Base-by-base conservation (phyloP, 2,113 vertebrate genomes). In the Grammomys dolichurus region DNA sequence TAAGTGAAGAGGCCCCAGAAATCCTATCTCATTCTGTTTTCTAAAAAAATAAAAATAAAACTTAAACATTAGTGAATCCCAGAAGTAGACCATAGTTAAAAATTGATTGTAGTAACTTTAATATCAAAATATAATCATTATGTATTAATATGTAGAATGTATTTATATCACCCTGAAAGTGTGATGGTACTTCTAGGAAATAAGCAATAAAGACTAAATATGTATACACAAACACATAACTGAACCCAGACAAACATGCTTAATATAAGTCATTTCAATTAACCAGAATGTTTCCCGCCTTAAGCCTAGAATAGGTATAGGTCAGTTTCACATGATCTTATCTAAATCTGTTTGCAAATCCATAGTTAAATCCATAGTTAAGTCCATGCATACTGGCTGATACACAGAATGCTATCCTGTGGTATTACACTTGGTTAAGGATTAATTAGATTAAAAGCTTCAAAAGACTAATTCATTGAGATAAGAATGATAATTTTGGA, bases 401-500 rank as follows among this genome's bases (percentile, higher is more conserved):
- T 90, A 76, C 46, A 94, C n/a, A 97, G 96, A 97, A 96, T 84
- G 82, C 88, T 48, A 63, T 75, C 69, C 48, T 60, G 58, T 92
- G 60, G 72, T 92, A 76, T 96, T 96, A 91, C 9, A 89, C 43
- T 94, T 91, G 48, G 51, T 84, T 95, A 85, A 96, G 92, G 86
- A 98, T 97, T 97, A 97, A 97, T 97, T 95, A 95, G 94, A 96
- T 96, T 95, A 96, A 94, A 95, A 95, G 81, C 80, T 90, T 97
- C 96, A 92, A 82, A 96, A 96, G n/a, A 87, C 58, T 89, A 97
- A 94, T 92, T 96, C 81, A 95, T 40, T 92, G 51, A 96, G 90
- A 95, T 88, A 94, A 94, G 90, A 97, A 96, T 82, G 60, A 90
- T 96, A 77, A 96, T 95, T 87, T 96, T 54, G 63, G 36, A 92